Base-by-base conservation (phyloP, 2,797 vertebrate species). In the Mallotus villosus region DNA sequence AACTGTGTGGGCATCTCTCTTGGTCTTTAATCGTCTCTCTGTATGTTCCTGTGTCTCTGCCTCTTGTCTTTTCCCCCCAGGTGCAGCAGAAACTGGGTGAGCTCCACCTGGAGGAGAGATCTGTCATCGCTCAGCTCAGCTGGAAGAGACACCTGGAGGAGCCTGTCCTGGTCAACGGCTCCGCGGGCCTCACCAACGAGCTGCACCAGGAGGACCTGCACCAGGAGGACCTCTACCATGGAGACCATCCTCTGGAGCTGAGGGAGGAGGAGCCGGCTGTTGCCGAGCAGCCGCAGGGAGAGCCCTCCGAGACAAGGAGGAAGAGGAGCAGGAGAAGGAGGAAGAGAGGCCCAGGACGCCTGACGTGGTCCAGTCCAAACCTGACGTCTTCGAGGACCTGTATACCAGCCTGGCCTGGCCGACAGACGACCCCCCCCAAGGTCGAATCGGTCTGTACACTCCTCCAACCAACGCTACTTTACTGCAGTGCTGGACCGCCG, bases 161-260 rank as follows among this genome's bases (percentile, higher is more conserved):
- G 62, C 94, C 96, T 7, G 92, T 95, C 75, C 92, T 98, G 81
- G 93, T 98, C 70, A 99, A 99, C 67, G 97, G 97, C 59, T 91
- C 93, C 61, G 75, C 74, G 1, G 85, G 80, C 12, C 76, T 85
- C 49, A 58, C 75, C 2, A 65, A 78, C 3, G 88, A 90, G 70
- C 81, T 72, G 70, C 70, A 86, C 32, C 88, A 84, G 37, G 74
- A 64, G 69, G 84, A 88, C 63, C 81, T 72, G 68, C 70, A 86
- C 32, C 88, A 84, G 37, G 74, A 63, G 69, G 88, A 90, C 68
- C 81, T 72, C 68, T 68, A 86, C 32, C 88, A 84, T 32, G 74
- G 66, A 68, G 84, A 88, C 25, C 77, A 66, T 62, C 76, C 74
- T 8, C 83, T 83, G 61, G 79, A 85, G 55, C 81, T 84, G 61